Evolutionary conservation across 2,797 vertebrate genomes (phyloP).

Genomic region (Mycteria americana): DNA sequence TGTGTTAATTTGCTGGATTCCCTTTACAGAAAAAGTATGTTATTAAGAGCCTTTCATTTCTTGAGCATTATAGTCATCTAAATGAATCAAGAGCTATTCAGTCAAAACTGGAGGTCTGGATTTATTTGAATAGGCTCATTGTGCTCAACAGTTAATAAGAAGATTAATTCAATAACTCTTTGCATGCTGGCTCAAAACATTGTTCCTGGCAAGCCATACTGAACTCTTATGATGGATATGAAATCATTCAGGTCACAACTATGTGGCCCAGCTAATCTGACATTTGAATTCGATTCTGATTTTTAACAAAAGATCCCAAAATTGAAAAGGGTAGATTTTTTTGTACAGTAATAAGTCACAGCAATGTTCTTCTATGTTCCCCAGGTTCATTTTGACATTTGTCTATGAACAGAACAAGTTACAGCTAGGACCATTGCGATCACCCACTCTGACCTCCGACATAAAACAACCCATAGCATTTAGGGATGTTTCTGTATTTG

Average conservation of each 20-base stretch:
- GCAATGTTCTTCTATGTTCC: neutral
- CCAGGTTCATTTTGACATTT: neutral
- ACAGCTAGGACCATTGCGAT: neutral
- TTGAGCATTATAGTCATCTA: neutral
- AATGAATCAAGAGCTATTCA: slow-evolving; percentile 9
- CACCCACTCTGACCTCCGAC: neutral
- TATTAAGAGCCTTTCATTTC: neutral
- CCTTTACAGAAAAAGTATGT: neutral
- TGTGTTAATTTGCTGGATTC: neutral
- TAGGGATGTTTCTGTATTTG: neutral
- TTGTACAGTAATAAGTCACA: neutral
- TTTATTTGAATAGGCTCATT: neutral
- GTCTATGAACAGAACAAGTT: neutral
- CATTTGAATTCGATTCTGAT: neutral
- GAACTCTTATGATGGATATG: neutral
- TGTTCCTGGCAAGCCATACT: neutral
- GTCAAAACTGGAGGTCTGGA: neutral
- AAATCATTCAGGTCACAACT: neutral
- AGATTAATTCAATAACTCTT: neutral
- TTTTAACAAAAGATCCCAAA: neutral
- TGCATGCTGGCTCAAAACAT: neutral
- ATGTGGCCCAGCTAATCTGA: neutral
- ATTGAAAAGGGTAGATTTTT: neutral
- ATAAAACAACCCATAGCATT: neutral
- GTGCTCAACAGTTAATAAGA: neutral